Base-by-base conservation (phyloP, 2,797 vertebrate species). In the Salarias fasciatus region DNA sequence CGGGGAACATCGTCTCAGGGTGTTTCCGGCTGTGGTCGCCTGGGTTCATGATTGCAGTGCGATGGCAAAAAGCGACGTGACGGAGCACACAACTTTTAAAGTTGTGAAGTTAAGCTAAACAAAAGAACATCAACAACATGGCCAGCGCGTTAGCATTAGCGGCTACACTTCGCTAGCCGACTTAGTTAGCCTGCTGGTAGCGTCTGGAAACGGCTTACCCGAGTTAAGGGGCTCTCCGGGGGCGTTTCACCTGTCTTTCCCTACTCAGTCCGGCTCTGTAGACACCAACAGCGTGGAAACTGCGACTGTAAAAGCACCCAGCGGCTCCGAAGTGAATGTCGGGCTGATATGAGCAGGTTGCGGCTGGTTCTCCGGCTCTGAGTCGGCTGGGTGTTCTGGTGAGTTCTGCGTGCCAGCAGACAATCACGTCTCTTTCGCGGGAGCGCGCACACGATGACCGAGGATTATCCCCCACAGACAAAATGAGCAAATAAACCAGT, bases 181-280 rank as follows among this genome's bases (percentile, higher is more conserved):
- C 29, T 47, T 41, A 12, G 49, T 50, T 56, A 49, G 62, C 62
- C 75, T 43, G 58, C 75, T 18, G 50, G 9, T 63, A 69, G 76
- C 67, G 72, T 57, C 33, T n/a, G 53, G 40, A 74, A 84, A 80
- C 28, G 30, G 54, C 86, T 91, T 77, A 91, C 90, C 87, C 66
- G 51, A 57, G 64, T 56, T 49, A 35, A 56, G 37, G 55, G 53
- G 65, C 30, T 28, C 56, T 75, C 44, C 61, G 4, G 15, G 5
- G 7, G 36, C 8, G 0, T 54, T 63, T 14, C 42, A 3, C 8
- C 15, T 5, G 4, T 3, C 4, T 11, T 6, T 52, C 7, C 31
- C 12, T 0, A 0, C 24, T 55, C 65, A 2, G 24, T 33, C 28
- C 40, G 58, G 18, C 47, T 50, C 33, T 35, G 64, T 58, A 5